Evolutionary conservation across 64 coral and sea anemone species (phyloP), one percentile per base, ranked within the genome.

Genomic region (Stichodactyla helianthus): DNA sequence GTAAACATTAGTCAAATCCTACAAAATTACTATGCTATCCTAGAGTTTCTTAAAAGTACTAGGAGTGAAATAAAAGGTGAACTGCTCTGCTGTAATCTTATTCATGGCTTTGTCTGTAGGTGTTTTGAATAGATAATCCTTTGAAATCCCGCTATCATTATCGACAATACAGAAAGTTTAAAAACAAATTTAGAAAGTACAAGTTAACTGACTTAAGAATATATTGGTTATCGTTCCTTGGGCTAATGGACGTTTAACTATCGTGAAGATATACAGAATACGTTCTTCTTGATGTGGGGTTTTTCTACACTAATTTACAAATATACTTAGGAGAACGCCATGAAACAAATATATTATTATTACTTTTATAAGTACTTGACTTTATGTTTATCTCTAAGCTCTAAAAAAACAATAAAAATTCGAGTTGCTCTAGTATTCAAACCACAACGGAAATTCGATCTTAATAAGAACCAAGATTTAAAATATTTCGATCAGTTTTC

Each of bases 311-410:
- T 31, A 31, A 74, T 31, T 13, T 74, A 14, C 19, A n/a, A 31
- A 74, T 31, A 27, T 10, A 28, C 68, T 74, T 74, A 31, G 12
- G 12, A 9, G n/a, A 31, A 74, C 68, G 11, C 68, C 68, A 23
- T 74, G 68, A 74, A 74, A 74, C 27, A 10, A 74, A 74, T 74
- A 58, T 58, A 74, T 71, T 71, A 74, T 74, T 31, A 74, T 74
- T 74, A 74, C 22, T 19, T 27, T 74, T 74, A 74, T 74, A 74
- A 9, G 23, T 74, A 74, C 68, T 71, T 71, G 68, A 71, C n/a
- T 74, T 23, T 11, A 2, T 74, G 68, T 74, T 74, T 74, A 13
- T 27, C 23, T 74, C 68, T 74, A 74, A 14, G 27, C 22, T 74
- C 22, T 20, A n/a, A 16, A 65, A 74, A 31, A 74, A 31, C 20